Base-by-base conservation (phyloP, 92 coral and sea anemone species). In the Hydrozoanthus gracilis region DNA sequence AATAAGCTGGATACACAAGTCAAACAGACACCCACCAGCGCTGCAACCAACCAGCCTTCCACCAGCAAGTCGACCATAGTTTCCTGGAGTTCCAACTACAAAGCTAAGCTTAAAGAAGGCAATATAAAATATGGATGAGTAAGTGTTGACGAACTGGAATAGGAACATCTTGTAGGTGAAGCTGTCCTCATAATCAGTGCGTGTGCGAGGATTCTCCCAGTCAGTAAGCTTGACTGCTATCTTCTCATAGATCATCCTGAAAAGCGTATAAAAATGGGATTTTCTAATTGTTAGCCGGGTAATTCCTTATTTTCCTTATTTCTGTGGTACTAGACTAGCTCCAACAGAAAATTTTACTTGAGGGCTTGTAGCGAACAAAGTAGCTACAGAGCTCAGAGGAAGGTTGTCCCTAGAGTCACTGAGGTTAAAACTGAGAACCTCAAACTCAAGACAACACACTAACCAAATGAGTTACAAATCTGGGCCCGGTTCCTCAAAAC, bases 161-260 rank as follows among this genome's bases (percentile, higher is more conserved):
- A 95, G 94, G 62, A 89, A 96, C 99, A 96, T 96, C 87, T 96
- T 96, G 91, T 94, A 94, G 44, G 98, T 93, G 88, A 96, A 94
- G 87, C 98, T 96, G 91, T 96, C 96, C 52, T 93, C 92, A 84
- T 91, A 96, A 82, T 95, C 93, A 2, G 96, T 92, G 71, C 93
- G 92, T 20, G 99, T 96, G 18, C 96, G 96, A 17, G 96, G 98
- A 73, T 96, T 96, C 67, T 96, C 99, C 98, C 98, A 95, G 82
- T 96, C 93, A 4, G 99, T 96, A 58, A 96, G 86, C 88, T 86
- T 86, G 69, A 91, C 39, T 7, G 99, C 99, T 56, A 96, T 76
- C 20, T 73, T 86, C 82, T 89, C 91, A 87, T 96, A 96, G 71
- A 95, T 84, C 62, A 93, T 90, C 84, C 84, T 79, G 47, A 9